These are phyloP conservation scores for Opisthocomus hoazin DNA, from an alignment of 2,113 vertebrate genomes.

Conservation along the genomic window DNA sequence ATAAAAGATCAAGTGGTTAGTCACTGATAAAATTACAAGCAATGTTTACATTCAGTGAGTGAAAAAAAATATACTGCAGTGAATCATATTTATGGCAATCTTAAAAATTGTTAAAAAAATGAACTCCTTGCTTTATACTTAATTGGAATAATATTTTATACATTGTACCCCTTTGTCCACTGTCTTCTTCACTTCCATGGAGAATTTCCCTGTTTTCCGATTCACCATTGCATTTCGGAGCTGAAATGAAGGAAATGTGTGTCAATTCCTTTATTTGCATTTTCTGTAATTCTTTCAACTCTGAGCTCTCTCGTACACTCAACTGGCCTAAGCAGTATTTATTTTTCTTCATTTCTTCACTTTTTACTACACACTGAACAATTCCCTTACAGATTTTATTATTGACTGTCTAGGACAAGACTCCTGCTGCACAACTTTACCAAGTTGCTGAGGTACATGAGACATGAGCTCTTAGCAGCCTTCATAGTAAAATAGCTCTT, in stretches of 20 bases:
- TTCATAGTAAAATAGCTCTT: neutral
- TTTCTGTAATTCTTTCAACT: neutral
- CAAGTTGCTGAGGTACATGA: neutral
- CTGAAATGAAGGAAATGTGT: slow-evolving; percentile 60
- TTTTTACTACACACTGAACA: neutral
- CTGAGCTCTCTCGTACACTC: neutral
- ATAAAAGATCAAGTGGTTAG: slow-evolving; percentile 49
- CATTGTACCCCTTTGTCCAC: slow-evolving; percentile 94
- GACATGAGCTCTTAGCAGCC: neutral
- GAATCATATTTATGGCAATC: slow-evolving; percentile 19
- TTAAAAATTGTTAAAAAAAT: slow-evolving; percentile 29
- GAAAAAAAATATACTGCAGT: slow-evolving; percentile 20
- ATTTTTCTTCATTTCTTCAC: neutral
- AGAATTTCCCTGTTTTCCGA: slow-evolving; percentile 93
- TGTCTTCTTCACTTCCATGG: slow-evolving; percentile 98
- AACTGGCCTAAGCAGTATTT: neutral
- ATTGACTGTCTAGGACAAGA: neutral
- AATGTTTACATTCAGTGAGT: neutral
- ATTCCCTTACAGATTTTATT: neutral
- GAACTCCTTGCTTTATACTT: slow-evolving; percentile 46
- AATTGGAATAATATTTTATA: slow-evolving; percentile 53
- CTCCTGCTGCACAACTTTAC: neutral
- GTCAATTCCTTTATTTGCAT: neutral
- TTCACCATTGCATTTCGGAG: slow-evolving; percentile 98
- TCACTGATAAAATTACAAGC: neutral